Conservation (phyloP, 2,113 vertebrate species). For the Hippoglossus stenolepis region DNA sequence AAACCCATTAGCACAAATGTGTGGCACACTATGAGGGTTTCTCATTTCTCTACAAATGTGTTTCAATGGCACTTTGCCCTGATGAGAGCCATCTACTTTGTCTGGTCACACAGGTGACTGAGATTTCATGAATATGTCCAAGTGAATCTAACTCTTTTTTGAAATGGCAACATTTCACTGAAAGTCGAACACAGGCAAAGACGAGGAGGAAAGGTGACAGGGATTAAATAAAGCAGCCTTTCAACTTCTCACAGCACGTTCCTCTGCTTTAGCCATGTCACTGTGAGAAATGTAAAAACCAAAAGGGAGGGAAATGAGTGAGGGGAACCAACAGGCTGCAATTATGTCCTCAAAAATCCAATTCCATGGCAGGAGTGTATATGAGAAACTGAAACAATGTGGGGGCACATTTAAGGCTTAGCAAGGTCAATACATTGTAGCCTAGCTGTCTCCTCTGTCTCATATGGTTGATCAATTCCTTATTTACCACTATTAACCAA, state of each 20-base stretch:
- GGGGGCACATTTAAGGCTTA: neutral
- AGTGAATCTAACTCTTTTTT: conserved; percentile 23
- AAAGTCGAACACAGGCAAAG: neutral
- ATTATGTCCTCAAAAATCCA: neutral
- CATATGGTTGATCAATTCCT: no score
- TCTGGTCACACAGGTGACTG: neutral
- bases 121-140: neutral
- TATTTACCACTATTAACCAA: no score
- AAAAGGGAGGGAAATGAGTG: neutral
- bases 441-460: no score
- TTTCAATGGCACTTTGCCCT: neutral
- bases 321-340: neutral
- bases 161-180: conserved; percentile 43
- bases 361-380: neutral
- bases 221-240: conserved; percentile 20
- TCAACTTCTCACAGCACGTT: conserved; percentile 2
- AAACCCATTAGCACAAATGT: no score
- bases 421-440: no score
- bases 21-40: neutral
- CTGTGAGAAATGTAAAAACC: neutral
- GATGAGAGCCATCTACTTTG: neutral
- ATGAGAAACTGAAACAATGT: neutral
- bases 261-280: neutral
- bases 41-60: neutral
- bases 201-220: conserved; percentile 17